These are phyloP conservation scores for Antennarius maculatus DNA, from an alignment of 2,797 vertebrate species.

Conservation along the genomic window DNA sequence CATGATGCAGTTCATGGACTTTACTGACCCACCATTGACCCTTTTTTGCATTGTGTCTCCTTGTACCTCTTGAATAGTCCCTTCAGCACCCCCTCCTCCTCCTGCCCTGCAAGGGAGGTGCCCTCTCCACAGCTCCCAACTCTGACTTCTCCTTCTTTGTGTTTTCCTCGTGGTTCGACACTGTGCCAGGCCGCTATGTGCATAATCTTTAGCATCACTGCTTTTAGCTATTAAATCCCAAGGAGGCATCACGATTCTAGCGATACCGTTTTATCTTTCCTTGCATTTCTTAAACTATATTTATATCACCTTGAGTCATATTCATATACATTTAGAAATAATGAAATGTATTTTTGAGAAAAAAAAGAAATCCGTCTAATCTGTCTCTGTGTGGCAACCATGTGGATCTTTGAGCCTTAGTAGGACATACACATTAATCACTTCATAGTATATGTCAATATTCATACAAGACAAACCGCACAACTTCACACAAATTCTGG, in stretches of 20 bases:
- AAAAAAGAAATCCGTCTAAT: not conserved
- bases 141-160: constrained; percentile 86
- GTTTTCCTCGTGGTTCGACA: constrained; percentile 62
- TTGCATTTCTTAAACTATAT: not conserved
- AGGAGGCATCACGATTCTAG: not conserved
- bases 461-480: constrained; percentile 36
- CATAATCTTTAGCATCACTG: constrained; percentile 21
- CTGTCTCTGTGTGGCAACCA: not conserved
- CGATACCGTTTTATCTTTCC: not conserved
- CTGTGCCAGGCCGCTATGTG: constrained; percentile 39
- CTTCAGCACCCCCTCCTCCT: constrained; percentile 79
- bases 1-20: constrained; percentile 86
- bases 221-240: constrained; percentile 3
- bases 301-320: not conserved
- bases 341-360: not conserved
- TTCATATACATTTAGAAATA: constrained; percentile 10
- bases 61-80: constrained; percentile 69
- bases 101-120: constrained; percentile 78
- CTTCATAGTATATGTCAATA: not conserved
- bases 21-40: constrained; percentile 89
- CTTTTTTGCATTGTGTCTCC: constrained; percentile 77
- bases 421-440: constrained; percentile 21
- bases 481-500: constrained; percentile 39
- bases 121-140: constrained; percentile 70
- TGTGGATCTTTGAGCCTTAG: not conserved